Evolutionary conservation across 2,113 vertebrate genomes (phyloP), one percentile per base, ranked within the genome.

Genomic region (Zonotrichia leucophrys): DNA sequence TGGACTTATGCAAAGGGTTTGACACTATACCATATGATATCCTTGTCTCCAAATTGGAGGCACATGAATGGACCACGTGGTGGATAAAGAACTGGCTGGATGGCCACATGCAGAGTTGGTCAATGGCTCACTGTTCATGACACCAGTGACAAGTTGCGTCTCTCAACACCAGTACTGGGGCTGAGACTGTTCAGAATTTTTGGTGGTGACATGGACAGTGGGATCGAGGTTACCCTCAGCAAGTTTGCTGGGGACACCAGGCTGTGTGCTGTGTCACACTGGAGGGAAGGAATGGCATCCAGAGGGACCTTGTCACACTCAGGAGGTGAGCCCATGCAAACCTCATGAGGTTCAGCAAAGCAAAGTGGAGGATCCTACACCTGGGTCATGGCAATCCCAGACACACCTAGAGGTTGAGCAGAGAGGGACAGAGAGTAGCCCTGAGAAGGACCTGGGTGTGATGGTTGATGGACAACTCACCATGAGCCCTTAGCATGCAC

Each of bases 1-100:
- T 50, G 22, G 52, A 37, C 11, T 50, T 37, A 27, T 3, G 18
- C 21, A 33, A 42, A 64, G 50, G 21, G 12, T 42, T 79, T 72
- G 17, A 12, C 1, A 1, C 25, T 27, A 23, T 62, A 4, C 55
- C 0, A 0, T 28, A 7, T 6, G 12, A 20, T 35, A 73, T 42
- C 35, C 22, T 73, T 50, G 59, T 66, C 42, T 80, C 31, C 31
- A 64, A 4, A 15, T 16, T 56, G 59, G 22, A 50, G 76, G 50
- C 27, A 37, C 3, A 0, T 44, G 31, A 35, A 19, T 33, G 15
- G 59, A 22, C 15, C 18, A 16, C 24, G 21, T 23, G 13, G 44
- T 50, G 37, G 22, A 28, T 58, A 13, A 66, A 44, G 31, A 66
- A 7, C 44, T 58, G 44, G 8, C 42, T 44, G 50, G 18, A 20